Evolutionary conservation across 2,888 invertebrate species (phyloP), one percentile per base, ranked within the genome.

Genomic region (Chrysolina oricalcia): DNA sequence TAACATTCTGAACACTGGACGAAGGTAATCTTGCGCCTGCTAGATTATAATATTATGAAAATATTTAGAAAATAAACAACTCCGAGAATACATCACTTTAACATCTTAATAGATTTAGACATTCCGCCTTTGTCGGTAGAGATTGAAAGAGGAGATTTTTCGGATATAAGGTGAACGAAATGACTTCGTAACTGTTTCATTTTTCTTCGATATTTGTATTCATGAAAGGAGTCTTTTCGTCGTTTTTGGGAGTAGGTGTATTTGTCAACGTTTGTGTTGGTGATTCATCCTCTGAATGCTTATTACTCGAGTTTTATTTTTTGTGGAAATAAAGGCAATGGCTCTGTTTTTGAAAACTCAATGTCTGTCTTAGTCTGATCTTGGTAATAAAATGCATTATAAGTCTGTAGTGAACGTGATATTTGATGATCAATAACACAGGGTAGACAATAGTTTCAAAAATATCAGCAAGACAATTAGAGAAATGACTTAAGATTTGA

Each of bases 21-120:
- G 78, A 59, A 66, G 72, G 48, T 80, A 80, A 80, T 80, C 80
- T 78, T 62, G 59, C 68, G 80, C 77, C 80, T 78, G 69, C 73
- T 68, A 76, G 80, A 78, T 80, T 80, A 80, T 69, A 70, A 70
- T 75, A 73, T 74, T 74, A 74, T 72, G 73, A 80, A 78, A 76
- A 76, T 78, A 78, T 78, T 72, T 67, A 75, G 65, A 72, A 78
- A 78, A 80, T 75, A 76, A 80, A 80, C 76, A 74, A 68, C 46
- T 41, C 56, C 43, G 19, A 43, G 66, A 63, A 67, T 65, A 68
- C 68, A 68, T 59, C 59, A 59, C 59, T 27, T 67, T 48, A 63
- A 48, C 63, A 64, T 69, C 75, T 72, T 67, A 75, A 75, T 63
- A 68, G 68, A 75, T 64, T 75, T 67, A 27, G 64, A 72, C 68